phyloP scores from a whole-genome alignment of 2,113 vertebrate genomes.

The Hucho hucho region DNA sequence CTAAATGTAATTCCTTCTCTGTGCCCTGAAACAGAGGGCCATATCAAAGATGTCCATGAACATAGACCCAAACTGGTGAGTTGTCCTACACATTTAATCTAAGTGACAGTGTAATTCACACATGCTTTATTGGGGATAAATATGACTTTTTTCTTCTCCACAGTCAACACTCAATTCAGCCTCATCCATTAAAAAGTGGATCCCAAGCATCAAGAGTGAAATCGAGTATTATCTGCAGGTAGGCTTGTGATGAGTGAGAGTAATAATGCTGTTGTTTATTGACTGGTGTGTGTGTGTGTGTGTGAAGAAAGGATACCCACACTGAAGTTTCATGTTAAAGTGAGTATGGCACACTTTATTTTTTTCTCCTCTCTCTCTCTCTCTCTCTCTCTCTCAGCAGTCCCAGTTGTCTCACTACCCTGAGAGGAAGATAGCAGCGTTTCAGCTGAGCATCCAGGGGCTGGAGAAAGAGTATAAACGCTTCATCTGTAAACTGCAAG shows the following conservation, averaged over 20 bases:
- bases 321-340: too few species aligned
- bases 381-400: constrained; percentile 60
- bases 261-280: too few species aligned
- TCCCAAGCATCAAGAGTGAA: constrained; percentile 79
- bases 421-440: constrained; percentile 79
- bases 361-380: neutral
- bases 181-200: constrained; percentile 76
- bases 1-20: constrained; percentile 2
- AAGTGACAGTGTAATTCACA: neutral
- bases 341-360: neutral
- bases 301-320: too few species aligned
- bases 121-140: neutral
- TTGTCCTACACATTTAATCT: neutral
- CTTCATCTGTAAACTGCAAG: constrained; percentile 68
- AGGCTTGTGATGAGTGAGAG: neutral
- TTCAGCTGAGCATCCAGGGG: constrained; percentile 69
- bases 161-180: constrained; percentile 72
- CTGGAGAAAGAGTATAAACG: constrained; percentile 75
- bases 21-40: constrained; percentile 66
- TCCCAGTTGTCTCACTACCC: constrained; percentile 80
- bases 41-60: constrained; percentile 63
- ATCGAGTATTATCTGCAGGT: constrained; percentile 80
- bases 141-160: neutral
- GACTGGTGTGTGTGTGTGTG: too few species aligned
- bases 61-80: constrained; percentile 76